These are phyloP conservation scores for Eumaeus atala DNA, from an alignment of 1,140 invertebrate genomes.

Conservation along the genomic window DNA sequence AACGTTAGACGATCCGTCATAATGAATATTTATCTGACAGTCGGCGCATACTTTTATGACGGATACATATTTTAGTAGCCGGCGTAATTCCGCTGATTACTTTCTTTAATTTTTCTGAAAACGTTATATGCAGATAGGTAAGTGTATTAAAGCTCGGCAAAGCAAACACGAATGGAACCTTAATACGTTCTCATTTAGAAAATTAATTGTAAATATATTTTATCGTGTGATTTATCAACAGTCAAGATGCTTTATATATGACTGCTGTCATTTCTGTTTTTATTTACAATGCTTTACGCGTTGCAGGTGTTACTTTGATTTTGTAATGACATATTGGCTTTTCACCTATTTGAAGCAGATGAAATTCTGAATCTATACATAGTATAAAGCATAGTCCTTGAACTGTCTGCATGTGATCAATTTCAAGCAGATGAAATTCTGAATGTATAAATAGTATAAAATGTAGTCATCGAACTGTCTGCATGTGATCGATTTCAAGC, in stretches of 20 bases:
- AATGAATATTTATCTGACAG: constrained; percentile 72
- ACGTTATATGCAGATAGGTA: constrained; percentile 46
- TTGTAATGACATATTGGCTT: no score
- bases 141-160: constrained; percentile 62
- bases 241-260: no score
- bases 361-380: no score
- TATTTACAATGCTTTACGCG: no score
- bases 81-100: constrained; percentile 68
- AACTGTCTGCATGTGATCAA: no score
- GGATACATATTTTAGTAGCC: constrained; percentile 73
- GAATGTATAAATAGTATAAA: no score
- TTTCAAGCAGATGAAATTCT: no score
- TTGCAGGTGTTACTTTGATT: no score
- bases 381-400: no score
- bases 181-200: constrained; percentile 32
- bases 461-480: no score
- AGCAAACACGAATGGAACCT: constrained; percentile 58
- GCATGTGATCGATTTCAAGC: no score
- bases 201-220: constrained; percentile 32
- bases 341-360: no score
- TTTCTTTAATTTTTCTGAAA: constrained; percentile 70
- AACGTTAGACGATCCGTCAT: constrained; percentile 68
- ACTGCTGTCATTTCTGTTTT: neutral
- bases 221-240: neutral
- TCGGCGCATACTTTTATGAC: constrained; percentile 68